Evolutionary conservation across 2,888 invertebrate species (phyloP), one percentile per base, ranked within the genome.

Genomic region (Tetheella fluctuosa): DNA sequence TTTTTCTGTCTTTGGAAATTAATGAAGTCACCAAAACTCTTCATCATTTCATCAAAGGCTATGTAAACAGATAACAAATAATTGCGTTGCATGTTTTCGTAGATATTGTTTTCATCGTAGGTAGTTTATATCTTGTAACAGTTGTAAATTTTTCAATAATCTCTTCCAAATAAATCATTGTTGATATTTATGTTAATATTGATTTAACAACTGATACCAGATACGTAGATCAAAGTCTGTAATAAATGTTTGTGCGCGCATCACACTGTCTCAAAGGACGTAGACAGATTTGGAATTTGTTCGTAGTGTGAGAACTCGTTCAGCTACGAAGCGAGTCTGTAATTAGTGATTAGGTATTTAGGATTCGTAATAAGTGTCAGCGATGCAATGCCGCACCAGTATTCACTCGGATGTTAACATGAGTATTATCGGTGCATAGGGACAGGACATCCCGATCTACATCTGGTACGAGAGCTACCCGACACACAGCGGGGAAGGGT

Each of bases 401-500:
- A 54, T 23, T 59, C 69, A 61, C 30, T 61, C 69, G 61, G 68
- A 59, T 52, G 54, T 67, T 84, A 81, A 87, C 64, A 54, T 64
- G 39, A n/a, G 42, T 54, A 59, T 65, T 71, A 59, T 73, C 65
- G 83, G 84, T 90, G 87, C 88, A 89, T 95, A 98, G 98, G 98
- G 98, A 88, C 96, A 98, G 94, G 98, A 98, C 94, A 97, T 98
- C 93, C 98, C 98, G 79, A 98, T 99, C 91, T 98, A 98, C 95
- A 98, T 98, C 94, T 98, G 98, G 97, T 99, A 98, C 95, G 98
- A 98, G 94, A 97, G 98, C 89, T 99, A 99, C 94, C 98, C 98
- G 77, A 97, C 98, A 72, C 99, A 98, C 95, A 97, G 98, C 90
- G 98, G 97, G 80, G 97, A 97, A 89, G 98, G 97, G 59, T 98